Percentiles rank a stretch among this genome's conserved stretches.
phyloP scores from a whole-genome alignment of 2,888 invertebrate species.

The Pycnomerus fuliginosus region DNA sequence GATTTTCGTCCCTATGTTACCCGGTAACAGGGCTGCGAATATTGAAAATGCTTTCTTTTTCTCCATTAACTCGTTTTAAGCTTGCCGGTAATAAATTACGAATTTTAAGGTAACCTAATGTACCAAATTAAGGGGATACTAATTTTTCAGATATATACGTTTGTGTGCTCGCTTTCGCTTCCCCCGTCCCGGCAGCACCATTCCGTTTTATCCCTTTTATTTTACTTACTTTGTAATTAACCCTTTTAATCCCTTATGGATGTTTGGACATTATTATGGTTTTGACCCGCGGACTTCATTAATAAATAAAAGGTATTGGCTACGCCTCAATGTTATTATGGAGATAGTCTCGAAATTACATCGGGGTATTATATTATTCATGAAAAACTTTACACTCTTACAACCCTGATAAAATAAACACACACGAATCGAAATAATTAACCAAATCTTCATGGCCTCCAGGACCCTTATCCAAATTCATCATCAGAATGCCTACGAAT shows the following conservation, averaged over 20 bases:
- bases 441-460: too few relatives aligned
- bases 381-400: slow-evolving; percentile 24
- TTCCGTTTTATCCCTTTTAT: slow-evolving; percentile 38
- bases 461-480: slow-evolving; percentile 5
- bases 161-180: slow-evolving; percentile 14
- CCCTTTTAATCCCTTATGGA: slow-evolving; percentile 45
- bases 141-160: slow-evolving; percentile 44
- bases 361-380: slow-evolving; percentile 25
- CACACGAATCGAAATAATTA: slow-evolving; percentile 8
- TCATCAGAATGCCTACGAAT: slow-evolving; percentile 6
- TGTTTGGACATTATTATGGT: slow-evolving; percentile 42
- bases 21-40: slow-evolving; percentile 26
- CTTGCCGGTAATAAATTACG: slow-evolving; percentile 47
- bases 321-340: slow-evolving; percentile 23
- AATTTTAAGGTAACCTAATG: slow-evolving; percentile 51
- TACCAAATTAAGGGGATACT: slow-evolving; percentile 47
- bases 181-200: slow-evolving; percentile 12
- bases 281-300: slow-evolving; percentile 38
- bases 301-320: slow-evolving; percentile 36
- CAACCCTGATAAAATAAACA: slow-evolving; percentile 3
- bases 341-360: slow-evolving; percentile 22
- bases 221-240: slow-evolving; percentile 47
- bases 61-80: slow-evolving; percentile 45
- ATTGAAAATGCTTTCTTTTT: slow-evolving; percentile 44
- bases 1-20: slow-evolving; percentile 38